A percentile compares a stretch with the other conserved stretches of the same genome.
These are phyloP conservation scores for Pitangus sulphuratus DNA, from an alignment of 2,797 vertebrate species.

Conservation along the genomic window DNA sequence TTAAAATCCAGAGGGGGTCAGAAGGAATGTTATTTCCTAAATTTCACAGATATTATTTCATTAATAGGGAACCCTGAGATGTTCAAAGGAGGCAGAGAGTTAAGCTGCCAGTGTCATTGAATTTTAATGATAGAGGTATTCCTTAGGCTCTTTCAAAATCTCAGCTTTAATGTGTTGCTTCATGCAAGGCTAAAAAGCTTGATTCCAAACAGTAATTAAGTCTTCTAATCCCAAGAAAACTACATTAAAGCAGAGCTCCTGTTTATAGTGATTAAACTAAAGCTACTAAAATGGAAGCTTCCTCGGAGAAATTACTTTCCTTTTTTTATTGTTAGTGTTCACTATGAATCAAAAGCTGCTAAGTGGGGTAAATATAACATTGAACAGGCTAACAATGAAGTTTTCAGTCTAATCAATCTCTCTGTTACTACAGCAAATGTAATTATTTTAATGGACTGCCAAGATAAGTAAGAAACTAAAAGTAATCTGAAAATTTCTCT, in stretches of 20 bases:
- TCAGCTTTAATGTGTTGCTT: constrained; percentile 54
- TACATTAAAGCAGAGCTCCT: not conserved
- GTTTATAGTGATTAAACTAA: not conserved
- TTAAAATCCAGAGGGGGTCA: not conserved
- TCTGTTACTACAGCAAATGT: constrained; percentile 31
- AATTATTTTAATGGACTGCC: constrained; percentile 67
- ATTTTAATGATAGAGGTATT: constrained; percentile 33
- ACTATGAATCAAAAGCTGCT: constrained; percentile 14
- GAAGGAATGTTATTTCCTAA: constrained; percentile 14
- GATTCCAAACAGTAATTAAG: constrained; percentile 35
- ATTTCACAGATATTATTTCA: not conserved
- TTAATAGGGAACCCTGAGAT: not conserved
- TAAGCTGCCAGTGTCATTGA: not conserved
- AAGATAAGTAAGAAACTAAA: constrained; percentile 75
- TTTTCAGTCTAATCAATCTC: constrained; percentile 71
- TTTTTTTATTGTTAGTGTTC: not conserved
- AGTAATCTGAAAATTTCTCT: constrained; percentile 71
- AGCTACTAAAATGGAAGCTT: not conserved
- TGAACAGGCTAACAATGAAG: constrained; percentile 51
- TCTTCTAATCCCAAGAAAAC: constrained; percentile 25
- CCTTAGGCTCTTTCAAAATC: constrained; percentile 47
- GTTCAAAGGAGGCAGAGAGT: constrained; percentile 27
- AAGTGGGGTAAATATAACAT: constrained; percentile 53
- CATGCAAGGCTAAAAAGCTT: constrained; percentile 10
- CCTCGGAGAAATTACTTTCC: not conserved